phyloP scores from a whole-genome alignment of 2,113 vertebrate genomes.

The Cyanoderma ruficeps region DNA sequence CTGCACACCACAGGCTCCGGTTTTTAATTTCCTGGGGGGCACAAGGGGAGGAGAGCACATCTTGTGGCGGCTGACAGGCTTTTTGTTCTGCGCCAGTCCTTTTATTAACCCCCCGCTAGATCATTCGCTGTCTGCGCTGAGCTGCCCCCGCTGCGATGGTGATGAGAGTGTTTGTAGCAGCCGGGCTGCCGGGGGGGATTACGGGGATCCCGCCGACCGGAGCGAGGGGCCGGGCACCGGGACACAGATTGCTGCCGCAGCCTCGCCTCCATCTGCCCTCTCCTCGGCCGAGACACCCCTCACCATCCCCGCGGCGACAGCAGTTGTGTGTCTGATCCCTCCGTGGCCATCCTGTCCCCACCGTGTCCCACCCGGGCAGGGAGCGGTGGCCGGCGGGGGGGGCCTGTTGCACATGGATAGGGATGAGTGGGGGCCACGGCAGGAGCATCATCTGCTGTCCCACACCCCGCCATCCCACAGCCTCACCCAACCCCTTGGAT shows the following conservation, averaged over 20 bases:
- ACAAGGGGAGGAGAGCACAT: conserved; percentile 33
- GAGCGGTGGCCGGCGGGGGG: background rate
- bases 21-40: conserved; percentile 65
- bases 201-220: conserved; percentile 53
- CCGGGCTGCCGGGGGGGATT: conserved; percentile 69
- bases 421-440: background rate
- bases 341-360: background rate
- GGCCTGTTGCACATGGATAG: rapidly evolving
- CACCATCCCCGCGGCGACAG: background rate
- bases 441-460: background rate
- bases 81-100: conserved; percentile 55
- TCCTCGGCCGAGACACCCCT: background rate
- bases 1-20: background rate
- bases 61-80: conserved; percentile 46
- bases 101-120: conserved; percentile 70
- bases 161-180: conserved; percentile 73
- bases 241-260: conserved; percentile 50
- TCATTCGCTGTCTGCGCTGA: conserved; percentile 32
- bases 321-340: background rate
- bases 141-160: conserved; percentile 55
- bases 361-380: background rate
- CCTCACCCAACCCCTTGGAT: background rate
- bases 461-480: background rate
- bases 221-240: conserved; percentile 35
- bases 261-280: conserved; percentile 49